Conservation (phyloP, 2,888 invertebrate species). For the Fabriciana adippe region DNA sequence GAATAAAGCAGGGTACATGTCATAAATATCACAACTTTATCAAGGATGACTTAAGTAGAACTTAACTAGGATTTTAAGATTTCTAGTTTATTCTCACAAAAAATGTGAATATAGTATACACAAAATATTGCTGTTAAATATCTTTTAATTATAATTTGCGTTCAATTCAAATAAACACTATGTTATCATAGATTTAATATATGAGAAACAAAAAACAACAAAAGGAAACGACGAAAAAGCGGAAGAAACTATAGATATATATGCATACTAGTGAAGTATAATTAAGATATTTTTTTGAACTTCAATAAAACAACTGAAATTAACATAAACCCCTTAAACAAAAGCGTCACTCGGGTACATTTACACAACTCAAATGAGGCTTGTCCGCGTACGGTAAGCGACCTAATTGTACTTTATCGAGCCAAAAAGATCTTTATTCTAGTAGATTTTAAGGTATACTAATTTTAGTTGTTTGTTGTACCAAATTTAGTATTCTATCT, state of each 20-base stretch:
- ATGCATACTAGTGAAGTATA: not conserved
- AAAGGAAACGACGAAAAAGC: too few relatives aligned
- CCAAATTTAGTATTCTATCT: constrained; percentile 23
- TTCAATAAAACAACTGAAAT: not conserved
- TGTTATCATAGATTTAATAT: too few relatives aligned
- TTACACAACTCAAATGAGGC: constrained; percentile 27
- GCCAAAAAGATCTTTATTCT: constrained; percentile 8
- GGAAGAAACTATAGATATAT: constrained; percentile 2
- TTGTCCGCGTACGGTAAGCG: constrained; percentile 5
- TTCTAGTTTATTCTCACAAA: too few relatives aligned
- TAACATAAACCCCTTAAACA: constrained; percentile 9
- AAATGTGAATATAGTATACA: too few relatives aligned
- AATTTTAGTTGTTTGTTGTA: not conserved
- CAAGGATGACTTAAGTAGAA: too few relatives aligned
- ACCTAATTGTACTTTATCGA: not conserved
- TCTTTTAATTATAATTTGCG: too few relatives aligned
- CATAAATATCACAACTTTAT: not conserved
- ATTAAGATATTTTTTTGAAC: not conserved
- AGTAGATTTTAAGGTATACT: not conserved
- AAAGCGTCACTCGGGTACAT: constrained; percentile 21
- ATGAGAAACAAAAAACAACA: too few relatives aligned
- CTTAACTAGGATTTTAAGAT: too few relatives aligned
- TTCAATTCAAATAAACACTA: too few relatives aligned
- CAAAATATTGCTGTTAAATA: too few relatives aligned
- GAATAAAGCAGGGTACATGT: constrained; percentile 15